phyloP scores from a whole-genome alignment of 2,888 invertebrate genomes.

The Taphrorychus bicolor region DNA sequence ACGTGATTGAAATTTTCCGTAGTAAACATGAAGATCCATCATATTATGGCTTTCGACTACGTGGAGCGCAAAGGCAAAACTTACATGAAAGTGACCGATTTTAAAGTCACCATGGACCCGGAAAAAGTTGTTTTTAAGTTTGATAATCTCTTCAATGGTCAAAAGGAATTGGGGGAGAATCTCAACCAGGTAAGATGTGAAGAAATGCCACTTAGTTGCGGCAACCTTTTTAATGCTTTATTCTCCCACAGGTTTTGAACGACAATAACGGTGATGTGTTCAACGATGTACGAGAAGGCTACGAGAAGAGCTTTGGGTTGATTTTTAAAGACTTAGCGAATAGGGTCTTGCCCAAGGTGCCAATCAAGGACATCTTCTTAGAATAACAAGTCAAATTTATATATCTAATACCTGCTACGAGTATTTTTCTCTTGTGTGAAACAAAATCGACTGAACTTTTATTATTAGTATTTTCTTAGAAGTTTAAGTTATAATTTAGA shows the following conservation, averaged over 20 bases:
- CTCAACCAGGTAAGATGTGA: slow-evolving; percentile 51
- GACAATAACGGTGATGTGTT: slow-evolving; percentile 56
- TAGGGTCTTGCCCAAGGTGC: slow-evolving; percentile 71
- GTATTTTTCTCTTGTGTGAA: no score
- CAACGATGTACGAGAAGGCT: slow-evolving; percentile 66
- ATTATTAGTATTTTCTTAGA: no score
- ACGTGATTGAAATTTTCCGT: slow-evolving; percentile 45
- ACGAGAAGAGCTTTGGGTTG: slow-evolving; percentile 71
- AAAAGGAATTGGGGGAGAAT: slow-evolving; percentile 50
- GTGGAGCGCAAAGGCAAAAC: slow-evolving; percentile 67
- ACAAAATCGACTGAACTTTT: background rate
- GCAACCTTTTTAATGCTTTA: background rate
- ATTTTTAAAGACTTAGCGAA: slow-evolving; percentile 73
- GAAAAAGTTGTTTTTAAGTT: slow-evolving; percentile 68
- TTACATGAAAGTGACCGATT: slow-evolving; percentile 71
- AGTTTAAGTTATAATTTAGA: no score
- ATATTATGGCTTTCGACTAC: slow-evolving; percentile 69
- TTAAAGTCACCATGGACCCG: slow-evolving; percentile 69
- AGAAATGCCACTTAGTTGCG: background rate
- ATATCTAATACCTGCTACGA: no score
- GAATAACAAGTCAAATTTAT: no score
- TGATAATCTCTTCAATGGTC: slow-evolving; percentile 67
- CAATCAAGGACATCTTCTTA: slow-evolving; percentile 66
- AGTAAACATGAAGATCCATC: slow-evolving; percentile 70
- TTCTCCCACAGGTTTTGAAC: slow-evolving; percentile 50